These are phyloP conservation scores for Ardeotis arabs DNA, from an alignment of 2,113 vertebrate genomes.

Conservation along the genomic window DNA sequence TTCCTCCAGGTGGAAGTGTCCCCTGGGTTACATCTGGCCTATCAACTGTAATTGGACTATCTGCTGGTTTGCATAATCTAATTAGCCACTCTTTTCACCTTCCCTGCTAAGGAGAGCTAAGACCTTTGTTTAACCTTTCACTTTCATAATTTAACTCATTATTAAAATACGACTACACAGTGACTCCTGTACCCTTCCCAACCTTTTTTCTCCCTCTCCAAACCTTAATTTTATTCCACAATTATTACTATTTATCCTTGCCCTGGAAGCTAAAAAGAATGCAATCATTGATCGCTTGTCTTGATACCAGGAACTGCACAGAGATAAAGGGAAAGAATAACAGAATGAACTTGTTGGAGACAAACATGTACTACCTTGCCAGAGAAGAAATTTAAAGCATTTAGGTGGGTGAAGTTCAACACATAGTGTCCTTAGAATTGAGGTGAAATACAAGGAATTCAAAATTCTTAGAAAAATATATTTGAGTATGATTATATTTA, in stretches of 20 bases:
- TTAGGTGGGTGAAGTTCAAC: not conserved
- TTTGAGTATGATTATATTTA: not conserved
- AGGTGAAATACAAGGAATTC: not conserved
- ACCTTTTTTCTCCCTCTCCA: not conserved
- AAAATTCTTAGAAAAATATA: not conserved
- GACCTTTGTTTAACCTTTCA: conserved; percentile 53
- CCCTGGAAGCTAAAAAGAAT: not conserved
- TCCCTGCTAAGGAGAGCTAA: conserved; percentile 6
- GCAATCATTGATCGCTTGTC: not conserved
- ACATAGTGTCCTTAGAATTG: not conserved
- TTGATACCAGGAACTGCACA: not conserved
- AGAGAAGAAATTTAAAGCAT: not conserved
- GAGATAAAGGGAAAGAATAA: not conserved
- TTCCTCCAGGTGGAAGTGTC: conserved; percentile 13
- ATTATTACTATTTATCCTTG: not conserved
- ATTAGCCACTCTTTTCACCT: conserved; percentile 52
- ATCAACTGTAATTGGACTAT: conserved; percentile 19
- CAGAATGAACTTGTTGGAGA: not conserved
- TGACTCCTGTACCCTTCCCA: not conserved
- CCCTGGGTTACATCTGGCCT: conserved; percentile 4
- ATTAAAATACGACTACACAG: conserved; percentile 5
- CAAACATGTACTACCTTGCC: not conserved
- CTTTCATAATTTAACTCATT: conserved; percentile 22
- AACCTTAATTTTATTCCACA: not conserved
- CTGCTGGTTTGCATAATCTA: conserved; percentile 49